phyloP scores from a whole-genome alignment of 2,113 vertebrate species.

The Phrynosoma platyrhinos region DNA sequence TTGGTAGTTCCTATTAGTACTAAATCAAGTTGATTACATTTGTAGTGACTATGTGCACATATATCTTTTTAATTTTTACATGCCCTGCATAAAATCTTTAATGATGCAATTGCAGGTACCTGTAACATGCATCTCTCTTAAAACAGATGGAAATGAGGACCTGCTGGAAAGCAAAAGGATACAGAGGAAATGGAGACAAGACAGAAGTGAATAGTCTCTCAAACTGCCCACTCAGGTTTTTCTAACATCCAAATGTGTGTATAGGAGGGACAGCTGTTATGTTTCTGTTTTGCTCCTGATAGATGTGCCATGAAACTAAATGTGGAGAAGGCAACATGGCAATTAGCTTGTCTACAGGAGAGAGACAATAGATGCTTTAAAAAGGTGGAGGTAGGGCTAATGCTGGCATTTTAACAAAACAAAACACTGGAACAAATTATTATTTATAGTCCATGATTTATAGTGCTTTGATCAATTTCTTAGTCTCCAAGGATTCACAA shows the following conservation, averaged over 20 bases:
- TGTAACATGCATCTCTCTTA: constrained; percentile 73
- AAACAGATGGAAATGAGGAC: constrained; percentile 79
- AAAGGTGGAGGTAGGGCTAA: neutral
- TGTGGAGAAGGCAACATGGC: neutral
- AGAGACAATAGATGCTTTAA: neutral
- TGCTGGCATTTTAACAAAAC: too few relatives aligned
- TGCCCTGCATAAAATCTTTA: constrained; percentile 83
- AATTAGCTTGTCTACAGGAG: neutral
- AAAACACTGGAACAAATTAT: too few relatives aligned
- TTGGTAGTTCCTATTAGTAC: constrained; percentile 85
- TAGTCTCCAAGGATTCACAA: neutral
- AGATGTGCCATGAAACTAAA: neutral
- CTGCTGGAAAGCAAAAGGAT: neutral
- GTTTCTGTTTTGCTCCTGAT: neutral
- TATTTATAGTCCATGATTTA: neutral
- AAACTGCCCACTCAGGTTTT: neutral
- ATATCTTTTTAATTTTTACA: constrained; percentile 88
- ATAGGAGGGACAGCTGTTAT: neutral
- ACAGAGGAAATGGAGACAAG: neutral
- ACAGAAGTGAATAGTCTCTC: neutral
- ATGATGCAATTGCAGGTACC: constrained; percentile 78
- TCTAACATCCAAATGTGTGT: neutral
- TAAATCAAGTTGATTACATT: constrained; percentile 89
- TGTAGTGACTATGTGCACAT: constrained; percentile 83
- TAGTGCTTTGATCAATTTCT: neutral